phyloP scores from a whole-genome alignment of 2,113 vertebrate species.

The Galemys pyrenaicus region DNA sequence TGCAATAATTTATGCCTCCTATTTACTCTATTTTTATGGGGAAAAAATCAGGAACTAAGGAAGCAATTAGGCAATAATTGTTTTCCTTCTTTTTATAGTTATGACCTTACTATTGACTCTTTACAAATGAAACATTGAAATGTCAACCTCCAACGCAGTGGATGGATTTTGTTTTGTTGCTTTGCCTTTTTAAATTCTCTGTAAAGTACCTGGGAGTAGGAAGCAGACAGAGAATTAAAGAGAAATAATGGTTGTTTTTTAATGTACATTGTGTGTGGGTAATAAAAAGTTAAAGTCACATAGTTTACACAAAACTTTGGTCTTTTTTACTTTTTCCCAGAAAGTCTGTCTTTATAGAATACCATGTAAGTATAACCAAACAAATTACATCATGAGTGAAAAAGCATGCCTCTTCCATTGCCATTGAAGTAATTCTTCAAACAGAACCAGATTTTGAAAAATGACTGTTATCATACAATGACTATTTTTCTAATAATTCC shows the following conservation, averaged over 20 bases:
- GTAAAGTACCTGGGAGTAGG: conserved; percentile 23
- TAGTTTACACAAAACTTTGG: background rate
- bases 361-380: background rate
- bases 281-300: conserved; percentile 57
- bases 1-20: background rate
- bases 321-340: background rate
- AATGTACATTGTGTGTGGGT: conserved; percentile 36
- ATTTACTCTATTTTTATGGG: background rate
- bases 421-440: conserved; percentile 18
- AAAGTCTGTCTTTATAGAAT: background rate
- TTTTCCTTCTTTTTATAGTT: conserved; percentile 51
- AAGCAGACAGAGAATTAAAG: conserved; percentile 3
- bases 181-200: background rate
- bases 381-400: background rate
- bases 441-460: conserved; percentile 22
- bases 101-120: conserved; percentile 32
- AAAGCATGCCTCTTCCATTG: background rate
- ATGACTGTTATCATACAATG: background rate
- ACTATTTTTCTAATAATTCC: background rate
- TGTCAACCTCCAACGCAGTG: background rate
- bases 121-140: background rate
- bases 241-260: conserved; percentile 36
- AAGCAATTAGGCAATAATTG: background rate
- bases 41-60: background rate
- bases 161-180: conserved; percentile 4